A percentile compares a stretch with the other conserved stretches of the same genome.
phyloP scores from a whole-genome alignment of 2,888 invertebrate genomes.

The Protonemura montana region DNA sequence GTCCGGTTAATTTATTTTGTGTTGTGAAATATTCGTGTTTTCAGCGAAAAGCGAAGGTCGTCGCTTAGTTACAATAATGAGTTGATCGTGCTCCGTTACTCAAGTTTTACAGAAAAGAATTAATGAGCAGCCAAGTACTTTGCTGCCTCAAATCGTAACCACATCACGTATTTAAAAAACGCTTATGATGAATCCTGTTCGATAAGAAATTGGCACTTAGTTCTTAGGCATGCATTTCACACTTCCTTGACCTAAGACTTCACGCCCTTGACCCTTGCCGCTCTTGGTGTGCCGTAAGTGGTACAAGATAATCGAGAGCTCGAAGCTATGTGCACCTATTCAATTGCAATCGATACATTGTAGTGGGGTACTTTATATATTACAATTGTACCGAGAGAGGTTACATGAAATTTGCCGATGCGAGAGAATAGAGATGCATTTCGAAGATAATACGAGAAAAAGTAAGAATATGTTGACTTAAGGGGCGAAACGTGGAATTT shows the following conservation, averaged over 20 bases:
- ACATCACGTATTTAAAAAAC: conserved; percentile 7
- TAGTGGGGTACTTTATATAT: background rate
- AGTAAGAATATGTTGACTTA: background rate
- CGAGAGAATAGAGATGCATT: background rate
- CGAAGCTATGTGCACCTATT: background rate
- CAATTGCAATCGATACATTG: background rate
- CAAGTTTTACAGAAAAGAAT: background rate
- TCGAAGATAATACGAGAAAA: background rate
- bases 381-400: background rate
- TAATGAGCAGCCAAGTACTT: background rate
- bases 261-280: background rate
- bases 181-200: background rate
- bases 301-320: background rate
- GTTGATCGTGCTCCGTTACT: background rate
- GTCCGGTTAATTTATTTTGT: background rate
- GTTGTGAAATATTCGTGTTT: background rate
- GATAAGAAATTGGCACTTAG: background rate
- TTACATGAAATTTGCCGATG: background rate
- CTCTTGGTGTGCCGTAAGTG: background rate
- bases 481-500: background rate
- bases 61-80: background rate
- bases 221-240: background rate
- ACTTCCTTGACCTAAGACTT: background rate
- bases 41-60: background rate
- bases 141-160: background rate